Percentiles rank a stretch among this genome's conserved stretches.
Evolutionary conservation across 2,113 vertebrate species (phyloP).

Genomic region (Mesoclemmys tuberculata): DNA sequence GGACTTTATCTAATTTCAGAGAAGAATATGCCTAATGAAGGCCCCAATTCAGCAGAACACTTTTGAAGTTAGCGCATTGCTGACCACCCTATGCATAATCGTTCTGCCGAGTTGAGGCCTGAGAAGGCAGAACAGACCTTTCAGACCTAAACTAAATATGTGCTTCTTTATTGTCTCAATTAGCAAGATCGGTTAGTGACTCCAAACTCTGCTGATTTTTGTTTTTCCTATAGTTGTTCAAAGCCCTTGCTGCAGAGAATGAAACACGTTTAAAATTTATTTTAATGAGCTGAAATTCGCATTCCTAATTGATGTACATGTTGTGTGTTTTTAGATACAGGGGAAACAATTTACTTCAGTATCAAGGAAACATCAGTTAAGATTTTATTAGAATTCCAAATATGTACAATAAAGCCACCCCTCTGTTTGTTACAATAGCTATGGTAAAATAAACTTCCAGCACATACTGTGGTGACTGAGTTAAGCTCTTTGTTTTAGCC

Average conservation of each 20-base stretch:
- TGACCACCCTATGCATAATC: not conserved
- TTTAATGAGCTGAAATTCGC: slow-evolving; percentile 54
- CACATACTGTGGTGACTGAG: slow-evolving; percentile 31
- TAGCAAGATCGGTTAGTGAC: not conserved
- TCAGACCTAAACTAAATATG: not conserved
- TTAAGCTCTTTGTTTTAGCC: slow-evolving; percentile 63
- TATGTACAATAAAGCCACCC: slow-evolving; percentile 54
- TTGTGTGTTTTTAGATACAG: slow-evolving; percentile 67
- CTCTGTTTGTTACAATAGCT: slow-evolving; percentile 62
- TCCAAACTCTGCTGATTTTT: not conserved
- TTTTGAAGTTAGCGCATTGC: not conserved
- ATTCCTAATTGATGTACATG: slow-evolving; percentile 9
- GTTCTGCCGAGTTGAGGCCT: not conserved
- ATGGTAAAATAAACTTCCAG: slow-evolving; percentile 73
- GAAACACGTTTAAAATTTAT: slow-evolving; percentile 41
- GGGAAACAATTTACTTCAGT: slow-evolving; percentile 69
- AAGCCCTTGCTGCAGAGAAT: not conserved
- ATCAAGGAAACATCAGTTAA: slow-evolving; percentile 66
- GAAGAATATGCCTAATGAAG: not conserved
- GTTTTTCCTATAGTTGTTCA: not conserved
- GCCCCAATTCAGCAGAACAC: not conserved
- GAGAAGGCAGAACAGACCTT: not conserved
- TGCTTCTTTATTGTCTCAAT: not conserved
- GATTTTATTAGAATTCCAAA: slow-evolving; percentile 74
- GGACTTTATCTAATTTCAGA: not conserved